Conservation (phyloP, 2,113 vertebrate genomes). For the Psilopsiagon aurifrons region DNA sequence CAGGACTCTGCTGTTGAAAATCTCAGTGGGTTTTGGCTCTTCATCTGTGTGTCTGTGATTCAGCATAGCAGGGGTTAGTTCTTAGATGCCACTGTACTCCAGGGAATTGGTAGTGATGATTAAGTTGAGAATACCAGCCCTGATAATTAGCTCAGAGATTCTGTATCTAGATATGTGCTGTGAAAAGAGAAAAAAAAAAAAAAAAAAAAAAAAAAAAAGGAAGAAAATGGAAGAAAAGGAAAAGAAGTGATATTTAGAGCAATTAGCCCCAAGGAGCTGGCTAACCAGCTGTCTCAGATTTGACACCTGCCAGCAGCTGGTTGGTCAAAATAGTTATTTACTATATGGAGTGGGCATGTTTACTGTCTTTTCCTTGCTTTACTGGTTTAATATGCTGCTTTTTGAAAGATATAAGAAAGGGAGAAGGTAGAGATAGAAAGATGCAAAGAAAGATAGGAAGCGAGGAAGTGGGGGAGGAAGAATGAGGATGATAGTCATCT, state of each 20-base stretch:
- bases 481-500: background rate
- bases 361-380: constrained; percentile 25
- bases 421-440: background rate
- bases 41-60: constrained; percentile 29
- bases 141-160: constrained; percentile 83
- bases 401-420: background rate
- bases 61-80: constrained; percentile 75
- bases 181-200: background rate
- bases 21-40: constrained; percentile 51
- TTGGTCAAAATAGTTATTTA: constrained; percentile 62
- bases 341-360: background rate
- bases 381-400: background rate
- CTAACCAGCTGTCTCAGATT: constrained; percentile 75
- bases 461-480: background rate
- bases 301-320: constrained; percentile 65
- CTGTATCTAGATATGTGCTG: constrained; percentile 72
- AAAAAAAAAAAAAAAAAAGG: background rate
- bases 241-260: constrained; percentile 65
- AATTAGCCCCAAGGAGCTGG: constrained; percentile 68
- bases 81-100: constrained; percentile 71
- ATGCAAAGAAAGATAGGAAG: background rate
- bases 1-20: background rate
- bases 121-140: constrained; percentile 79
- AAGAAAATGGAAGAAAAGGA: background rate
- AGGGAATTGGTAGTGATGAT: constrained; percentile 76